Evolutionary conservation across 2,797 vertebrate genomes (phyloP).

Genomic region (Phylloscopus collybita): DNA sequence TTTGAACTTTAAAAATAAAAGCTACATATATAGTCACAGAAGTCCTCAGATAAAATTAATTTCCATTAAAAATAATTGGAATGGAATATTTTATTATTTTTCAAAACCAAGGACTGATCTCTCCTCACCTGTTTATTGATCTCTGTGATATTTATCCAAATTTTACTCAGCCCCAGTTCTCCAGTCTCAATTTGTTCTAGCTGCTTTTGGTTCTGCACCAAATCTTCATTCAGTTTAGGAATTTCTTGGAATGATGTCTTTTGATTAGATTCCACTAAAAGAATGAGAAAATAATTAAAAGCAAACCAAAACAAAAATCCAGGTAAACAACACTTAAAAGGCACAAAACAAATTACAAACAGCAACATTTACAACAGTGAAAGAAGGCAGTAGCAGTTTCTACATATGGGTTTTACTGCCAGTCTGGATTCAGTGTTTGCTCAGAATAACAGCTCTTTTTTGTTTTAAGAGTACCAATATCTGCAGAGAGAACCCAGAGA

Average conservation of each 20-base stretch:
- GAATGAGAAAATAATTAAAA: constrained; percentile 7
- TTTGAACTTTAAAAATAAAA: neutral
- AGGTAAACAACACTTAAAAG: neutral
- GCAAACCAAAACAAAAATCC: neutral
- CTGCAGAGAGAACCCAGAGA: neutral
- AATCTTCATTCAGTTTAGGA: constrained; percentile 91
- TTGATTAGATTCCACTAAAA: constrained; percentile 94
- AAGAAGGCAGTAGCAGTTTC: neutral
- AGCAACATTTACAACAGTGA: neutral
- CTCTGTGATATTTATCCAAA: constrained; percentile 95
- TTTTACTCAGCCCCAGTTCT: constrained; percentile 86
- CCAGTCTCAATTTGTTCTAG: constrained; percentile 90
- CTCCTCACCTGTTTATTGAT: constrained; percentile 90
- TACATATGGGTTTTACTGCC: neutral
- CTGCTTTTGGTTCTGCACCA: constrained; percentile 87
- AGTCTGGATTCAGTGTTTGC: neutral
- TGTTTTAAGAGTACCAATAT: neutral
- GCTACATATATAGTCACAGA: neutral
- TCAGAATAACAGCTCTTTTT: neutral
- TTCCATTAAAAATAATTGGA: neutral
- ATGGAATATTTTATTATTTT: neutral
- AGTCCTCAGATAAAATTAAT: neutral
- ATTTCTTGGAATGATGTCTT: constrained; percentile 91
- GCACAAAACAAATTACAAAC: neutral
- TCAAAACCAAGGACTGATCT: neutral